A percentile compares a stretch with the other conserved stretches of the same genome.
These are phyloP conservation scores for Heliconius aoede DNA, from an alignment of 2,888 invertebrate species.

Conservation along the genomic window DNA sequence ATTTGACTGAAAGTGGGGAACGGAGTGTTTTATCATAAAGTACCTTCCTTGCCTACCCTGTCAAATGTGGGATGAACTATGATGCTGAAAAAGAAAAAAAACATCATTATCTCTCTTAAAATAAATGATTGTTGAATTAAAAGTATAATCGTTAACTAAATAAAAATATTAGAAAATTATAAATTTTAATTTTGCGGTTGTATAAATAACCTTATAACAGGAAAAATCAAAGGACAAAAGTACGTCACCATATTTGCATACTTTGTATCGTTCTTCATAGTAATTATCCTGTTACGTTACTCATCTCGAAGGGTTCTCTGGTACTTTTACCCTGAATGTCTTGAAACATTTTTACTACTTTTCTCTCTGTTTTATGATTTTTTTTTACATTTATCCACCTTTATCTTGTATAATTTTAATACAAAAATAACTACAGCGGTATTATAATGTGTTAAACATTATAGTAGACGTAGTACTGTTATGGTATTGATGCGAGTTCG, in stretches of 20 bases:
- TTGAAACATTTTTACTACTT: conserved; percentile 6
- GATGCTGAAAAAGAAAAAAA: too few species aligned
- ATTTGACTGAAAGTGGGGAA: too few species aligned
- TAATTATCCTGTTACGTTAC: conserved; percentile 6
- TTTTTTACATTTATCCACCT: background rate
- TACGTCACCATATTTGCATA: conserved; percentile 10
- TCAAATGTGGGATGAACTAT: too few species aligned
- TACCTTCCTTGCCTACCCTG: too few species aligned
- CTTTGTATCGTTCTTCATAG: background rate
- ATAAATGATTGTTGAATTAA: background rate
- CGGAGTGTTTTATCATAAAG: too few species aligned
- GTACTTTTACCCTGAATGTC: background rate
- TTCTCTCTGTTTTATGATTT: conserved; percentile 6
- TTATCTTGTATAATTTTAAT: background rate
- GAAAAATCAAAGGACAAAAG: conserved; percentile 3
- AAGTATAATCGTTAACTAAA: background rate
- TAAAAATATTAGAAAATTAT: too few species aligned
- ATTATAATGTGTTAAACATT: background rate
- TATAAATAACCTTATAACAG: background rate
- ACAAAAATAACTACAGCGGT: too few species aligned
- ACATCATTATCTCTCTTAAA: too few species aligned
- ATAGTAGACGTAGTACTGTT: background rate
- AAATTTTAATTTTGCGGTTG: background rate
- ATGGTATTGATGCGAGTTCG: background rate
- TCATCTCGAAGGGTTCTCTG: conserved; percentile 8